Evolutionary conservation across 1,140 invertebrate species (phyloP).

Genomic region (Papilio machaon): DNA sequence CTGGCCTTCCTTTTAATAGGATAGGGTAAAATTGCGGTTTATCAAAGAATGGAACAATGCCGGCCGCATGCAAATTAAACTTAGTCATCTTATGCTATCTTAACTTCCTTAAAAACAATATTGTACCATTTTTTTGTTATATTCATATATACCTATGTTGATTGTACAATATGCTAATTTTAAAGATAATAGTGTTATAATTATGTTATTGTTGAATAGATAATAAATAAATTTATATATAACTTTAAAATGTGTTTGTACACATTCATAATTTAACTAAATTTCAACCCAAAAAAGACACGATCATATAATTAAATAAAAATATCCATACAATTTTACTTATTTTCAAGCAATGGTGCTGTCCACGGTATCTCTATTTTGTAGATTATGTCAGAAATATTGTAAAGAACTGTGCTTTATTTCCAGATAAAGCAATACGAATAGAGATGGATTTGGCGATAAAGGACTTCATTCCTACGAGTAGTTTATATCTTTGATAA

Average conservation of each 20-base stretch:
- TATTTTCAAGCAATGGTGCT: neutral
- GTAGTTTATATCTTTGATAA: neutral
- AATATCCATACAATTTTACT: neutral
- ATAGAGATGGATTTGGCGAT: neutral
- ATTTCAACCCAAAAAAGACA: neutral
- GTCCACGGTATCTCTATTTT: neutral
- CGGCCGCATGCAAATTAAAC: neutral
- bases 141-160: neutral
- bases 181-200: no score
- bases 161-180: no score
- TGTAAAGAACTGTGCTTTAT: neutral
- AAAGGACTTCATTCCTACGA: neutral
- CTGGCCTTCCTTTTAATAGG: neutral
- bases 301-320: neutral
- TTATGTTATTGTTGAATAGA: no score
- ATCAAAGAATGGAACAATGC: neutral
- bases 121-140: neutral
- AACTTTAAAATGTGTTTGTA: no score
- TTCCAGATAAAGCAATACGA: neutral
- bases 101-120: neutral
- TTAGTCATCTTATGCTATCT: neutral
- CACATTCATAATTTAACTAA: neutral
- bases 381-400: neutral
- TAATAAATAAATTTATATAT: no score
- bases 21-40: constrained; percentile 12